phyloP scores from a whole-genome alignment of 2,797 vertebrate genomes.

The Choloepus didactylus region DNA sequence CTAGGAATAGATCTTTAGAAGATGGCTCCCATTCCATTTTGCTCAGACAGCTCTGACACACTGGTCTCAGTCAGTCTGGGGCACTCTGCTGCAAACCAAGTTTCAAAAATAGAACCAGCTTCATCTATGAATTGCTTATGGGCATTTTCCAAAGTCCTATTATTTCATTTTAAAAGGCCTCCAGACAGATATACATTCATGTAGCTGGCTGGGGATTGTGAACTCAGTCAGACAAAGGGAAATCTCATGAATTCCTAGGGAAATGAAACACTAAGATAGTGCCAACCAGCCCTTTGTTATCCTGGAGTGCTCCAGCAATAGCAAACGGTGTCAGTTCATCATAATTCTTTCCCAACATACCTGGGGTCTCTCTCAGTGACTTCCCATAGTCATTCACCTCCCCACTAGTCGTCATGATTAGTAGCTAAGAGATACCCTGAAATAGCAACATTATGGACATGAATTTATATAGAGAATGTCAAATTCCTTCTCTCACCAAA shows the following conservation, averaged over 20 bases:
- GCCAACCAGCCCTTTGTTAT: background rate
- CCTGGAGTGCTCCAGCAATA: background rate
- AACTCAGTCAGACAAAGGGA: background rate
- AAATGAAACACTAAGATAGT: background rate
- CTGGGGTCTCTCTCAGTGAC: background rate
- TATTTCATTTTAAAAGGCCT: slow-evolving; percentile 4
- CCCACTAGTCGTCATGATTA: background rate
- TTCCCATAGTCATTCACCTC: background rate
- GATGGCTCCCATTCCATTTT: background rate
- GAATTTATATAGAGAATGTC: background rate
- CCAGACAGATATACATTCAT: background rate
- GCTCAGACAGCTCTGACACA: background rate
- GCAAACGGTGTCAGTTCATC: accelerated
- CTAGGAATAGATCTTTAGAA: background rate
- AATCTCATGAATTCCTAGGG: background rate
- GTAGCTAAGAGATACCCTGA: background rate
- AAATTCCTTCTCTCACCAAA: background rate
- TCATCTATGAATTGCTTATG: slow-evolving; percentile 32
- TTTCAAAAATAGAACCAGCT: slow-evolving; percentile 36
- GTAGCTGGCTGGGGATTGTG: background rate
- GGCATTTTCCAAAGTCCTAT: background rate
- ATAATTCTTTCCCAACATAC: background rate
- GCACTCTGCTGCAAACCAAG: background rate
- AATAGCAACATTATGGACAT: background rate
- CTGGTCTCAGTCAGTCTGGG: background rate